Percentiles rank a stretch among this genome's conserved stretches.
phyloP scores from a whole-genome alignment of 2,113 vertebrate species.

The Cyprinus carpio region DNA sequence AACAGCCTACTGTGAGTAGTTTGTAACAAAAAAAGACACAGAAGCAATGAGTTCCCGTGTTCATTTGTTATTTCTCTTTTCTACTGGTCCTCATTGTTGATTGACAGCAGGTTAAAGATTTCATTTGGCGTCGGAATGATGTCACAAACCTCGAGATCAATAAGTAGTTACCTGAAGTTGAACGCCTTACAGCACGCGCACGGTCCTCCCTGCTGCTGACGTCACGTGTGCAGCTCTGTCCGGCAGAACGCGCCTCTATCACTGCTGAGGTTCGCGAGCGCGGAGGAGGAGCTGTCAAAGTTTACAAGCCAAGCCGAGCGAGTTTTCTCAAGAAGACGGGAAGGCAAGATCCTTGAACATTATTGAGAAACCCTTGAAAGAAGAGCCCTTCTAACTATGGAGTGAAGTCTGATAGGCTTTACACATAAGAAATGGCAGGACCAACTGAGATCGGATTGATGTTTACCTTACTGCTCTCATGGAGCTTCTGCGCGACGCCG shows the following conservation, averaged over 20 bases:
- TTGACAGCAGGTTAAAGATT: too few species aligned
- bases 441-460: constrained; percentile 63
- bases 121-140: neutral
- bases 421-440: constrained; percentile 65
- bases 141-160: neutral
- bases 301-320: neutral
- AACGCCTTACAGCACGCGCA: constrained; percentile 22
- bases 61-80: neutral
- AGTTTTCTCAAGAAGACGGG: too few species aligned
- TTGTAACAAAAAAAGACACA: too few species aligned
- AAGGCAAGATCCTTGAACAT: neutral
- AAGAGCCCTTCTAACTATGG: constrained; percentile 34
- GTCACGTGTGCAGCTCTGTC: constrained; percentile 57
- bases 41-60: neutral
- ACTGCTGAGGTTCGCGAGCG: constrained; percentile 51
- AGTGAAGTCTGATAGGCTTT: constrained; percentile 11
- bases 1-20: too few species aligned
- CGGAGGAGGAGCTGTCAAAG: constrained; percentile 78
- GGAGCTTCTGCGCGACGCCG: constrained; percentile 61
- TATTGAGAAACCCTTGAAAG: neutral
- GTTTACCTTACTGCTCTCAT: constrained; percentile 63
- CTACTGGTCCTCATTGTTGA: neutral
- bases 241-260: constrained; percentile 40
- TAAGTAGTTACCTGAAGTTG: neutral
- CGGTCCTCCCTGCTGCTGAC: constrained; percentile 66